Percentiles rank a stretch among this genome's conserved stretches.
These are phyloP conservation scores for Erythrolamprus reginae DNA, from an alignment of 2,113 vertebrate species.

Conservation along the genomic window DNA sequence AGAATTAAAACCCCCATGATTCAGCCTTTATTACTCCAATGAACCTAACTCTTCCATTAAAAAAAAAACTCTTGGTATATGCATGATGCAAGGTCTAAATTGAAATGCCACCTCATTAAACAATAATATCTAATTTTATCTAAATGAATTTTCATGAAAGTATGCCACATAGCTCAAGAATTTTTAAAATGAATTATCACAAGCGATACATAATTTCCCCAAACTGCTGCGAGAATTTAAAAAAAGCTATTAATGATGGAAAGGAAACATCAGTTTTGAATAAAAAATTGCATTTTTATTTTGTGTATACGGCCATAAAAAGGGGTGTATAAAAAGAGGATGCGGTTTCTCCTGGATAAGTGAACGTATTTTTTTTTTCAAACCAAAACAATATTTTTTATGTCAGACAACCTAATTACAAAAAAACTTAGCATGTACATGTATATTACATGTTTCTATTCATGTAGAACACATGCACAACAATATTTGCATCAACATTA, in stretches of 20 bases:
- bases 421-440: neutral
- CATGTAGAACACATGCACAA: neutral
- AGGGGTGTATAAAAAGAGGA: conserved; percentile 19
- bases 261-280: conserved; percentile 67
- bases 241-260: conserved; percentile 68
- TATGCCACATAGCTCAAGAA: conserved; percentile 80
- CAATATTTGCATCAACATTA: conserved; percentile 20
- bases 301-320: conserved; percentile 26
- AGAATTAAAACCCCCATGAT: conserved; percentile 99
- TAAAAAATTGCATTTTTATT: conserved; percentile 58
- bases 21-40: conserved; percentile 98
- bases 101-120: conserved; percentile 88
- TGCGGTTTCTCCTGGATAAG: conserved; percentile 35
- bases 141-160: conserved; percentile 87
- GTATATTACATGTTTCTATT: accelerated
- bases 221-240: conserved; percentile 69
- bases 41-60: conserved; percentile 99
- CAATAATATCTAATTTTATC: conserved; percentile 87
- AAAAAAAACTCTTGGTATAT: conserved; percentile 87
- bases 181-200: conserved; percentile 84
- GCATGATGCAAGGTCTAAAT: conserved; percentile 81
- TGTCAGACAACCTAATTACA: conserved; percentile 32
- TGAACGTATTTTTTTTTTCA: conserved; percentile 30
- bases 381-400: conserved; percentile 52
- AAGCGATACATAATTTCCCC: conserved; percentile 79